These are phyloP conservation scores for Spheniscus mendiculus DNA, from an alignment of 2,113 vertebrate genomes.

Conservation along the genomic window DNA sequence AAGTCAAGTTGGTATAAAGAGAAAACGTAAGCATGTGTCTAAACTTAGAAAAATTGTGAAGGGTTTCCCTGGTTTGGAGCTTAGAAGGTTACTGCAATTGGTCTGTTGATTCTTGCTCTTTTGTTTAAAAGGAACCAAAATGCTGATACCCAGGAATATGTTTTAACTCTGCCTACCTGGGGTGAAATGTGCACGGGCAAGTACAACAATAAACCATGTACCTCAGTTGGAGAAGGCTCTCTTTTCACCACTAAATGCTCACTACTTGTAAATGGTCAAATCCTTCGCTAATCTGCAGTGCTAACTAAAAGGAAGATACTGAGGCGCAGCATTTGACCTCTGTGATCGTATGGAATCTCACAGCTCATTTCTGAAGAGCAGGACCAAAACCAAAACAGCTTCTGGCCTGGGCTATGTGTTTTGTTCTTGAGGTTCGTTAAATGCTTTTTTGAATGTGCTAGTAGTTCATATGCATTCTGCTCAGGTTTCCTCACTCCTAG, in stretches of 20 bases:
- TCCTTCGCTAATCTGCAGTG: background rate
- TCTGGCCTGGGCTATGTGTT: background rate
- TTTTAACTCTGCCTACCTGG: background rate
- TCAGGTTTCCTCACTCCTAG: constrained; percentile 16
- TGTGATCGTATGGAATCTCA: background rate
- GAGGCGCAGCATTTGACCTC: background rate
- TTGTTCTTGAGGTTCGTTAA: background rate
- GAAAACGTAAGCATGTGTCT: background rate
- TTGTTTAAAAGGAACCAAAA: background rate
- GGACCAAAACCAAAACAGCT: background rate
- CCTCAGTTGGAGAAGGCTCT: background rate
- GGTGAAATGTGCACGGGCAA: background rate
- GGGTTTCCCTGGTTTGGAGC: background rate
- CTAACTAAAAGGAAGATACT: background rate
- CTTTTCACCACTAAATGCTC: background rate
- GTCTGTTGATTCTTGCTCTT: background rate
- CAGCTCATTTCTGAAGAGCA: background rate
- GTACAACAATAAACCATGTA: fast-evolving
- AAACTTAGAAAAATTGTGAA: background rate
- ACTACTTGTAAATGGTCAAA: background rate
- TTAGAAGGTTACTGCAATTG: background rate
- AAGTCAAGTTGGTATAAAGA: background rate
- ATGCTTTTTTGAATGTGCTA: background rate
- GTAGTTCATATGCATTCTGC: constrained; percentile 26
- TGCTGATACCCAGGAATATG: background rate